Base-by-base conservation (phyloP, 2,797 vertebrate species). In the Aythya fuligula region DNA sequence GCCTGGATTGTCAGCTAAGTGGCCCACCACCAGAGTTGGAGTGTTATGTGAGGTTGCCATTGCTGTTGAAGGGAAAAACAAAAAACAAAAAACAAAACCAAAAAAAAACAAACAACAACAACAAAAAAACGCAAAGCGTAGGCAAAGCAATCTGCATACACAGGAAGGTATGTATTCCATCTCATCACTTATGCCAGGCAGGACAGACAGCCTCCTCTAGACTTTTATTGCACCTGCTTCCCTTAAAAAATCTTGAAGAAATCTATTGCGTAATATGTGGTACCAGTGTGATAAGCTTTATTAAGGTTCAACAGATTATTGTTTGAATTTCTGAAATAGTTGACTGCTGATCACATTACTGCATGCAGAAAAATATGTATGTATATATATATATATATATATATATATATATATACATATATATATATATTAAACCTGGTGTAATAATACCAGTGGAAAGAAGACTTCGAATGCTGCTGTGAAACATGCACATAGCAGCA, bases 81-180 rank as follows among this genome's bases (percentile, higher is more conserved):
- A 13, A 39, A 39, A 39, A 39, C 36, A 36, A 36, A 36, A 36
- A 36, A 36, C 36, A 36, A 36, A 36, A 36, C 36, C 36, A 36
- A 36, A 36, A 36, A 36, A 36, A 36, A 36, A 36, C 36, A 36
- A 36, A 36, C 36, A 36, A 36, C 36, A 36, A 36, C 8, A 17
- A 22, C 30, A 65, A 64, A 15, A 39, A 22, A 19, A 22, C 4
- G 11, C 65, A 53, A 2, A 51, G 13, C 7, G 30, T 4, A 86
- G 51, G 4, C 6, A 43, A 77, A 85, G 28, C 58, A 8, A 4
- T 61, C 41, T 72, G 32, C 79, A 69, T 45, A 8, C 5, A 75
- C 15, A 41, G 4, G 7, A 54, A 65, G 1, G 3, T 49, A 0
- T 19, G 12, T 65, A 22, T 39, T 8, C 21, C 39, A 8, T 13